phyloP scores from a whole-genome alignment of 2,888 invertebrate genomes.

The Oasisia sp. region DNA sequence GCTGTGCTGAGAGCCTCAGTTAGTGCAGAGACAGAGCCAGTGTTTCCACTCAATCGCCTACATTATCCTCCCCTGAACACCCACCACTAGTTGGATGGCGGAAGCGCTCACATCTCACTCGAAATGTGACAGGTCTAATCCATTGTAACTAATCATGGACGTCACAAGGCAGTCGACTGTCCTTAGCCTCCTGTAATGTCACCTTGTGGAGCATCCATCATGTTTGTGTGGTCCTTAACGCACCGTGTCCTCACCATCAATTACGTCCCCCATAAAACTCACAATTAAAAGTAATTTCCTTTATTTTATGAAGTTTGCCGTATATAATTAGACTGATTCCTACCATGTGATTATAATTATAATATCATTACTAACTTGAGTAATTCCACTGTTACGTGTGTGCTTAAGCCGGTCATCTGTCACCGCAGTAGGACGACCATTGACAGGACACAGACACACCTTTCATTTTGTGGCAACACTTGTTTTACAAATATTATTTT shows the following conservation, averaged over 20 bases:
- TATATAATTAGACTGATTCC: not conserved
- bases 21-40: not conserved
- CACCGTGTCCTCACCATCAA: not conserved
- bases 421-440: too few relatives aligned
- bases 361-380: not conserved
- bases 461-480: too few relatives aligned
- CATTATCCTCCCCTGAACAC: not conserved
- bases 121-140: constrained; percentile 13
- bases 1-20: not conserved
- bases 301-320: not conserved
- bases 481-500: too few relatives aligned
- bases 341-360: not conserved
- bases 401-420: too few relatives aligned
- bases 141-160: constrained; percentile 11
- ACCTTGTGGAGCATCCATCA: not conserved
- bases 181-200: not conserved
- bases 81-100: not conserved
- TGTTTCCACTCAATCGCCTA: constrained; percentile 10
- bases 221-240: not conserved
- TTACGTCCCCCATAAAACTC: not conserved
- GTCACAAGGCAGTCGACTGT: too few relatives aligned
- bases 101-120: constrained; percentile 10
- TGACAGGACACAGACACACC: too few relatives aligned
- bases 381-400: too few relatives aligned
- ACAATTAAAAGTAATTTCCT: not conserved